Evolutionary conservation across 1,140 invertebrate genomes (phyloP).

Genomic region (Acromyrmex charruanus): DNA sequence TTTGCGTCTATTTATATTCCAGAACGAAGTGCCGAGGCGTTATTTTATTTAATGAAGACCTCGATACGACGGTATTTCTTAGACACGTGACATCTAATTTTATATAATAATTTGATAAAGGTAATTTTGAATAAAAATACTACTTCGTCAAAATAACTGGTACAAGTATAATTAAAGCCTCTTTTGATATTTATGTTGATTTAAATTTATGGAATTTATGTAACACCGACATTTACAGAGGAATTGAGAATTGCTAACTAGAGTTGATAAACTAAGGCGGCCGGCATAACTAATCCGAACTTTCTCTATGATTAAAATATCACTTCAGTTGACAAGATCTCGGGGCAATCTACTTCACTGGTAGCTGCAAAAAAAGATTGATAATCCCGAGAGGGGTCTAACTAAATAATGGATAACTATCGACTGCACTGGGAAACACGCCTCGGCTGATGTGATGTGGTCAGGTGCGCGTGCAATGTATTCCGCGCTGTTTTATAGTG

Average conservation of each 20-base stretch:
- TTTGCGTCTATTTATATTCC: constrained; percentile 33
- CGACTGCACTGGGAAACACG: constrained; percentile 24
- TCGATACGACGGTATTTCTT: not conserved
- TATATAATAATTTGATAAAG: not conserved
- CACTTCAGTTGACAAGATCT: constrained; percentile 51
- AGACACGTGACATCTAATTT: not conserved
- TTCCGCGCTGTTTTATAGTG: constrained; percentile 67
- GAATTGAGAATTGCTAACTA: constrained; percentile 40
- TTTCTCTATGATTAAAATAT: constrained; percentile 56
- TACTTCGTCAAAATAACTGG: too few species aligned
- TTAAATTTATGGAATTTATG: constrained; percentile 58
- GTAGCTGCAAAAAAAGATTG: constrained; percentile 27
- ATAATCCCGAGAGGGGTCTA: constrained; percentile 40
- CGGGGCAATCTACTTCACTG: constrained; percentile 19
- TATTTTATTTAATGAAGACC: constrained; percentile 37
- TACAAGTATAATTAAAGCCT: not conserved
- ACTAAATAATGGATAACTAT: constrained; percentile 58
- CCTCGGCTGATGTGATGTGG: constrained; percentile 31
- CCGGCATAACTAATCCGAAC: constrained; percentile 26
- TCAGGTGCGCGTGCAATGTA: constrained; percentile 51
- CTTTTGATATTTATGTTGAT: constrained; percentile 50
- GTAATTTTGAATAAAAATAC: not conserved
- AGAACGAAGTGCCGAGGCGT: constrained; percentile 27
- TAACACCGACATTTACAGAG: constrained; percentile 21
- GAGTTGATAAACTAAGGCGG: constrained; percentile 26